Percentiles rank a stretch among this genome's conserved stretches.
phyloP scores from a whole-genome alignment of 2,888 invertebrate species.

The Drosophila histrio region DNA sequence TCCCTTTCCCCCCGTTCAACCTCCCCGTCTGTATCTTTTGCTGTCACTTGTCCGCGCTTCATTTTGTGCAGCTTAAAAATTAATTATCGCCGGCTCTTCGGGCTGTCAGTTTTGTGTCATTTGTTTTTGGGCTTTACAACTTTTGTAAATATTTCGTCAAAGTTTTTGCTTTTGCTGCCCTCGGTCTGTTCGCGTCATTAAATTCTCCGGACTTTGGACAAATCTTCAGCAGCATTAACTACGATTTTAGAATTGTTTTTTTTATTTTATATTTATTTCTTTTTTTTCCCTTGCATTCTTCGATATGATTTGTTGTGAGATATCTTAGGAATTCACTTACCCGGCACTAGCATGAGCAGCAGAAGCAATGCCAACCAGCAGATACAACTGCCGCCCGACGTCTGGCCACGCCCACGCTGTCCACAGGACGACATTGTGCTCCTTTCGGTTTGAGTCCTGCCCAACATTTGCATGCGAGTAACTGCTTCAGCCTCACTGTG shows the following conservation, averaged over 20 bases:
- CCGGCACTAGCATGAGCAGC: slow-evolving; percentile 64
- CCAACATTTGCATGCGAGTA: slow-evolving; percentile 50
- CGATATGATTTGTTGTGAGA: slow-evolving; percentile 7
- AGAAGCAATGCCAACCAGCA: slow-evolving; percentile 60
- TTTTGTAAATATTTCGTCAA: slow-evolving; percentile 68
- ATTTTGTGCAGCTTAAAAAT: slow-evolving; percentile 78
- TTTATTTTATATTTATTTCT: not conserved
- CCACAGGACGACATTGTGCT: slow-evolving; percentile 25
- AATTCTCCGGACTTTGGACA: slow-evolving; percentile 40
- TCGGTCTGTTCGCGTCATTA: slow-evolving; percentile 20
- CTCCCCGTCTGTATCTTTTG: slow-evolving; percentile 15
- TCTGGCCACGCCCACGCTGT: slow-evolving; percentile 37
- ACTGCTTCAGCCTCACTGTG: slow-evolving; percentile 10
- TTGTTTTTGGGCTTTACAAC: slow-evolving; percentile 58
- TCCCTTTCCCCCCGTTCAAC: not conserved
- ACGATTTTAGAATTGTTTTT: slow-evolving; percentile 37
- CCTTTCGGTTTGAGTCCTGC: slow-evolving; percentile 9
- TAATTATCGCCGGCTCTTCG: slow-evolving; percentile 69
- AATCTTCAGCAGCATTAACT: slow-evolving; percentile 59
- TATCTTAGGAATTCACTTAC: slow-evolving; percentile 56
- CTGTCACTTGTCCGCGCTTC: slow-evolving; percentile 60
- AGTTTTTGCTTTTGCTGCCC: slow-evolving; percentile 30
- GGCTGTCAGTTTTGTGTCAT: slow-evolving; percentile 60
- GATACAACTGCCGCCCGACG: slow-evolving; percentile 38
- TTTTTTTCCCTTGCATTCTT: slow-evolving; percentile 1